Conservation (phyloP, 1,140 invertebrate genomes). For the Meloidogyne exigua region DNA sequence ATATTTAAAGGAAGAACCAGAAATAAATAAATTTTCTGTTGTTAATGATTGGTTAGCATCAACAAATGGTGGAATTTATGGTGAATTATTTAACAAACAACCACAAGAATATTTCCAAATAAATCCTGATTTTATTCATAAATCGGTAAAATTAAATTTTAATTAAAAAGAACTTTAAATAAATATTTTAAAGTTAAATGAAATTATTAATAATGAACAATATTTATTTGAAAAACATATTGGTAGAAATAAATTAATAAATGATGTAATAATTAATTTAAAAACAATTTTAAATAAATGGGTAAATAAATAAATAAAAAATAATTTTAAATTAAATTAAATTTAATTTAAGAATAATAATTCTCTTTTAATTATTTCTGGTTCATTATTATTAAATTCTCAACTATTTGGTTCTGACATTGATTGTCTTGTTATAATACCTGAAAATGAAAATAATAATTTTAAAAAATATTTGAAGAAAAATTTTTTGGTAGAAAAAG, state of each 20-base stretch:
- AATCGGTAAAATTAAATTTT: background rate
- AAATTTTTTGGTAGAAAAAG: background rate
- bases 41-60: background rate
- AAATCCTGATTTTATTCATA: background rate
- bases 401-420: constrained; percentile 16
- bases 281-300: constrained; percentile 11
- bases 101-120: background rate
- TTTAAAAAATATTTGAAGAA: background rate
- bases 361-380: constrained; percentile 15
- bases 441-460: background rate
- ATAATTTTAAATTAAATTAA: background rate
- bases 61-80: background rate
- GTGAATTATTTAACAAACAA: background rate
- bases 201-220: background rate
- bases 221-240: constrained; percentile 3
- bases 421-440: constrained; percentile 11
- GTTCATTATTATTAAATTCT: constrained; percentile 13
- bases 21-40: background rate
- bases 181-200: constrained; percentile 11
- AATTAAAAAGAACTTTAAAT: background rate
- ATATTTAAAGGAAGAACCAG: background rate
- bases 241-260: background rate
- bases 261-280: constrained; percentile 5
- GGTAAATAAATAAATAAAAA: background rate
- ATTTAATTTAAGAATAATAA: background rate